phyloP scores from a whole-genome alignment of 2,797 vertebrate species.

The Champsocephalus esox region DNA sequence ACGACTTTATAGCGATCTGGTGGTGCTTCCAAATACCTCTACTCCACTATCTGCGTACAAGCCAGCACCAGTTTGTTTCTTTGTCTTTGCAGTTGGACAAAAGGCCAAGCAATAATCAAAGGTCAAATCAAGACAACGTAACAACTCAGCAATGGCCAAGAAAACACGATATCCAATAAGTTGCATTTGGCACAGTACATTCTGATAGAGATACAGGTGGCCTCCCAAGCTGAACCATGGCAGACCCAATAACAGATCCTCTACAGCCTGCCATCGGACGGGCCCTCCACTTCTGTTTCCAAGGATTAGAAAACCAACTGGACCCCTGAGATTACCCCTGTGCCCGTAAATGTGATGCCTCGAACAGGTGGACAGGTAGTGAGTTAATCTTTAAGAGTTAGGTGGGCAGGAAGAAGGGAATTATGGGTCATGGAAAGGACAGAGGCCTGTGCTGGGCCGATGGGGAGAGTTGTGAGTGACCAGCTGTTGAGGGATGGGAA shows the following conservation, averaged over 20 bases:
- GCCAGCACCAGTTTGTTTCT: conserved; percentile 2
- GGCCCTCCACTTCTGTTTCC: conserved; percentile 59
- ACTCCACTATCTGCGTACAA: too few relatives aligned
- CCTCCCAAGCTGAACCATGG: conserved; percentile 69
- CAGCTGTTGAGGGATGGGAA: conserved; percentile 10
- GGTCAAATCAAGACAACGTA: conserved; percentile 33
- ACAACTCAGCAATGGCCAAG: conserved; percentile 38
- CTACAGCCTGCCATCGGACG: conserved; percentile 62
- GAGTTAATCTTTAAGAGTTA: conserved; percentile 80
- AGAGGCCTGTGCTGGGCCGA: conserved; percentile 47
- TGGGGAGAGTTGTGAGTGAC: conserved; percentile 33
- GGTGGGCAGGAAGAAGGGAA: conserved; percentile 81
- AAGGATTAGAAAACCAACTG: conserved; percentile 79
- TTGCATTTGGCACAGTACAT: conserved; percentile 58
- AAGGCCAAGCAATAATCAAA: conserved; percentile 35
- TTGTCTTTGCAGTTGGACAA: conserved; percentile 16
- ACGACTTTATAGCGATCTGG: conserved; percentile 47
- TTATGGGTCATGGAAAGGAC: conserved; percentile 80
- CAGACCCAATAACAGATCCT: conserved; percentile 61
- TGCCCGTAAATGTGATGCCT: conserved; percentile 81
- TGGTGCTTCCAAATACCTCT: conserved; percentile 46
- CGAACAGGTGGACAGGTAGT: conserved; percentile 83
- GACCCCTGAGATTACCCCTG: conserved; percentile 68
- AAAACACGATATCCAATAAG: conserved; percentile 63
- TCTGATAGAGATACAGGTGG: conserved; percentile 68